Evolutionary conservation across 1,140 invertebrate species (phyloP).

Genomic region (Panulirus ornatus): DNA sequence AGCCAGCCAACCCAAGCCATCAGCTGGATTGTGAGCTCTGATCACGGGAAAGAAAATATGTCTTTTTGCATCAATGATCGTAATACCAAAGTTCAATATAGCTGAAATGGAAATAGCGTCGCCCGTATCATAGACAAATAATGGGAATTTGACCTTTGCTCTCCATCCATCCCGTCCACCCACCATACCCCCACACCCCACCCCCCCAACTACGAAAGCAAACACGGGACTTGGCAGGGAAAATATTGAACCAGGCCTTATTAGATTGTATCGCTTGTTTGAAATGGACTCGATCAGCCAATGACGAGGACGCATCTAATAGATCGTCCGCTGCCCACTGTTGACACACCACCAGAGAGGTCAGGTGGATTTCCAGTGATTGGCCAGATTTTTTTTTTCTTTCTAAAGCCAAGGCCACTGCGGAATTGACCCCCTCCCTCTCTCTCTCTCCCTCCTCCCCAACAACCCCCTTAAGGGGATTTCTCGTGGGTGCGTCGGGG

Average conservation of each 20-base stretch:
- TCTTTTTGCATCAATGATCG: constrained; percentile 37
- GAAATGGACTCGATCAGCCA: constrained; percentile 61
- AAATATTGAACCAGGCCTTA: constrained; percentile 63
- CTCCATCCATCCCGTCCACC: constrained; percentile 1
- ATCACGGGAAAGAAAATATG: constrained; percentile 3
- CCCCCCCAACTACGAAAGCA: constrained; percentile 25
- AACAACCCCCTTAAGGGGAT: no score
- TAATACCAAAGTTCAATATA: constrained; percentile 64
- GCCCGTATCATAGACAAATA: constrained; percentile 62
- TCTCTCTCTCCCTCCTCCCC: neutral
- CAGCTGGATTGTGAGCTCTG: constrained; percentile 47
- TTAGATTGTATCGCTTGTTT: constrained; percentile 70
- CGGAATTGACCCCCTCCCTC: constrained; percentile 13
- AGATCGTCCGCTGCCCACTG: constrained; percentile 41
- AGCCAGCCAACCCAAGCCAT: constrained; percentile 29
- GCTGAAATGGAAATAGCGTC: constrained; percentile 62
- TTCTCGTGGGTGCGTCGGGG: neutral
- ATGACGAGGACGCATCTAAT: constrained; percentile 30
- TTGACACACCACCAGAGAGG: constrained; percentile 40
- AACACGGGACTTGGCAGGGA: constrained; percentile 50
- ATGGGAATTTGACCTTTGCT: constrained; percentile 26
- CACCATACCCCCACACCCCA: neutral
- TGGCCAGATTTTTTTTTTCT: constrained; percentile 48
- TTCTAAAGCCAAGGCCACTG: constrained; percentile 13
- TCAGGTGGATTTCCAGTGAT: constrained; percentile 63